Evolutionary conservation across 2,113 vertebrate genomes (phyloP).

Genomic region (Nyctereutes procyonoides): DNA sequence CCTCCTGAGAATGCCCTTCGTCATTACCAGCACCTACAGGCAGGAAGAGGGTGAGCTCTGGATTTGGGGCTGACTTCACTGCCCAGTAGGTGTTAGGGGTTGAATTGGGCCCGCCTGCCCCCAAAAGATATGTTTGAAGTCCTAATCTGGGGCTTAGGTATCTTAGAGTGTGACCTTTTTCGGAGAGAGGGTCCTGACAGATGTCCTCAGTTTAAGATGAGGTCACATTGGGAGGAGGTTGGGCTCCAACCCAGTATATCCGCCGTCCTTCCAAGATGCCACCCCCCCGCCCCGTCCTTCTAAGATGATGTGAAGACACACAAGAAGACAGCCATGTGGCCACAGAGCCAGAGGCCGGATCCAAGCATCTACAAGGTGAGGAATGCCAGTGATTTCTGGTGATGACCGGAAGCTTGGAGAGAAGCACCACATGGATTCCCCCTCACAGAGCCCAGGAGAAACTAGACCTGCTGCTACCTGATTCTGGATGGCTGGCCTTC

Average conservation of each 20-base stretch:
- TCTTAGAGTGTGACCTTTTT: not conserved
- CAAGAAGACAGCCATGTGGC: rapidly evolving
- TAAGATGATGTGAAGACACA: not conserved
- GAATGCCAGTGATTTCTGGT: rapidly evolving
- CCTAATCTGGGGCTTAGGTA: too few relatives aligned
- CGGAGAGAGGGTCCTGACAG: not conserved
- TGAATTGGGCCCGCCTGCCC: not conserved
- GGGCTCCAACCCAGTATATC: not conserved
- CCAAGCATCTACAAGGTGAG: rapidly evolving
- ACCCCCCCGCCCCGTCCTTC: too few relatives aligned
- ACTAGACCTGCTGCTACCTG: rapidly evolving
- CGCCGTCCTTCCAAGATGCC: not conserved
- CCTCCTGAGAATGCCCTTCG: too few relatives aligned
- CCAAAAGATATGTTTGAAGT: not conserved
- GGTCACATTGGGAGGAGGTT: not conserved
- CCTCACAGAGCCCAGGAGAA: not conserved
- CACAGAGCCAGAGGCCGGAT: rapidly evolving
- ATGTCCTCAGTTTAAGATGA: not conserved
- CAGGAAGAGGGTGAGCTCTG: not conserved
- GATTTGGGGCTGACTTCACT: too few relatives aligned
- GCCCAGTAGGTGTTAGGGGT: not conserved
- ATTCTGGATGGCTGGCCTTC: not conserved
- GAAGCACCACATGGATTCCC: rapidly evolving
- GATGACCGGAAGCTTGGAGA: too few relatives aligned
- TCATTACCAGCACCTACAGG: not conserved